phyloP scores from a whole-genome alignment of 2,797 vertebrate species.

The Sphenopsis melanotis region DNA sequence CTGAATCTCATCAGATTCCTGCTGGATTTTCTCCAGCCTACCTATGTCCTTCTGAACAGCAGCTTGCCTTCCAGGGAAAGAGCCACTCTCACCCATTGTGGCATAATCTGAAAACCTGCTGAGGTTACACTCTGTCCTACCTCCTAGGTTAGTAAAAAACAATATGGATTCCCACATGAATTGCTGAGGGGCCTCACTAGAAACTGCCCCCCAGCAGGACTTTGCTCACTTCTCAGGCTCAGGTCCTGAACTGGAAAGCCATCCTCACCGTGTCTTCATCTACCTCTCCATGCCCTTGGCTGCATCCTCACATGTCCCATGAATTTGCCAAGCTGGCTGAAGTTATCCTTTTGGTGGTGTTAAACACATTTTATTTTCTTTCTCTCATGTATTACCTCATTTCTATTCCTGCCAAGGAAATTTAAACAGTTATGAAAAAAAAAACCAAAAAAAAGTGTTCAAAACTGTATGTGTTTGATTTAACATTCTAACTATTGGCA shows the following conservation, averaged over 20 bases:
- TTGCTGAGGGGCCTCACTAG: background rate
- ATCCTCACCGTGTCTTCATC: background rate
- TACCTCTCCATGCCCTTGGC: background rate
- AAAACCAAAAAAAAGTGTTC: background rate
- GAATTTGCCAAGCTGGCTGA: background rate
- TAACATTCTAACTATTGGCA: background rate
- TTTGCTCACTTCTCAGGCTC: background rate
- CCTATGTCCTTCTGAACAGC: background rate
- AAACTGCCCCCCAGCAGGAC: background rate
- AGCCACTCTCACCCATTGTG: background rate
- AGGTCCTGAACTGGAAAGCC: background rate
- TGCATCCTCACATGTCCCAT: background rate
- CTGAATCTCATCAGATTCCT: background rate
- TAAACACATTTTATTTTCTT: background rate
- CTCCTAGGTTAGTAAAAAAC: background rate
- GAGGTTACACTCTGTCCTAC: background rate
- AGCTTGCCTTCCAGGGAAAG: background rate
- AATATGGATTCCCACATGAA: background rate
- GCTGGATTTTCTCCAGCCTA: background rate
- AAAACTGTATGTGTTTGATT: background rate
- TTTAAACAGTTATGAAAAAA: background rate
- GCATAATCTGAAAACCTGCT: background rate
- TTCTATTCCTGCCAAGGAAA: background rate
- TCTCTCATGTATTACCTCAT: background rate
- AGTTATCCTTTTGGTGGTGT: background rate